Evolutionary conservation across 2,113 vertebrate species (phyloP).

Genomic region (Daboia siamensis): DNA sequence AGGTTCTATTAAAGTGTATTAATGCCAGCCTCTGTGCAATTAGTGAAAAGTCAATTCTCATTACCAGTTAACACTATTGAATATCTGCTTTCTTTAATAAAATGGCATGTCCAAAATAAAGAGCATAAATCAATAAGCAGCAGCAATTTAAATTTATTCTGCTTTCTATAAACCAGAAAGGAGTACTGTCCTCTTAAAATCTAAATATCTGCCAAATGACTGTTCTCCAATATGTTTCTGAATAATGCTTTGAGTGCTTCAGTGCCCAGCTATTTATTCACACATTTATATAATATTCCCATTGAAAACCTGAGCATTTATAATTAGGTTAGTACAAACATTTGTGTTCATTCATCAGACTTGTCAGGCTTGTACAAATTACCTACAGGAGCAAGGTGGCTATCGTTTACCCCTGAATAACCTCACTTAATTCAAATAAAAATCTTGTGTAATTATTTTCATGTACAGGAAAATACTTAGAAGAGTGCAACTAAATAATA

Average conservation of each 20-base stretch:
- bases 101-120: conserved; percentile 83
- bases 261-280: not conserved
- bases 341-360: not conserved
- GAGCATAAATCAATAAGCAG: conserved; percentile 76
- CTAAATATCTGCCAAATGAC: conserved; percentile 31
- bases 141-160: conserved; percentile 68
- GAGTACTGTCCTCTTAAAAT: conserved; percentile 13
- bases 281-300: conserved; percentile 2
- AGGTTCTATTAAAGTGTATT: conserved; percentile 86
- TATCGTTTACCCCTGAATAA: rapidly evolving
- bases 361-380: not conserved
- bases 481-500: not conserved
- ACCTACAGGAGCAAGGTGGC: rapidly evolving
- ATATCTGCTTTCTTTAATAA: conserved; percentile 95
- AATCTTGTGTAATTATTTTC: not conserved
- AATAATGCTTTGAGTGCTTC: conserved; percentile 20
- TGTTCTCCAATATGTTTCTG: conserved; percentile 33
- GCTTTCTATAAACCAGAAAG: conserved; percentile 54
- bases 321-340: not conserved
- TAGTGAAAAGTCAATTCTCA: conserved; percentile 94
- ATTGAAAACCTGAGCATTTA: rapidly evolving
- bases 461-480: not conserved
- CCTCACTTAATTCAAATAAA: not conserved
- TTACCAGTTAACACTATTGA: conserved; percentile 92
- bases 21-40: conserved; percentile 90